Evolutionary conservation across 2,888 invertebrate genomes (phyloP), one percentile per base, ranked within the genome.

Genomic region (Ophion costatus): DNA sequence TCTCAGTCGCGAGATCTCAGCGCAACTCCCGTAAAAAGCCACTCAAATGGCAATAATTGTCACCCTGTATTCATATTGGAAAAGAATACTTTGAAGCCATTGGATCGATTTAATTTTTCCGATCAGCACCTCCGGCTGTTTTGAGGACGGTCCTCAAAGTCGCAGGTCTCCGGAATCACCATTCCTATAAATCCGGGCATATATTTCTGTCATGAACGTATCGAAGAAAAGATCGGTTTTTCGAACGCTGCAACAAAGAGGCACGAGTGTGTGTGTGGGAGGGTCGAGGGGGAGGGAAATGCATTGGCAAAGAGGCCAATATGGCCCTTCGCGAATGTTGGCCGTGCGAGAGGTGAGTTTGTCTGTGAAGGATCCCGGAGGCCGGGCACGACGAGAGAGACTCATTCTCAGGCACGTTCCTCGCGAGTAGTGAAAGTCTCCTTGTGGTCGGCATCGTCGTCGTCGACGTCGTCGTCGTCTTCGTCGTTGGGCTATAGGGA

Each of bases 391-490:
- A 71, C 33, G 66, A 56, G 74, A 79, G 66, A 79, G 66, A 80
- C 85, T 86, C 87, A 88, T 88, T 87, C 87, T 87, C 86, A 87
- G 87, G 87, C 87, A 88, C 88, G 88, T 88, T 87, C 83, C 74
- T 80, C 38, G 84, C 79, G 85, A 86, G 82, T 83, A 88, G 88
- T 88, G 88, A 88, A 88, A 88, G 88, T 88, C 86, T 82, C 71
- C 29, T 79, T 67, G 78, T 78, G 33, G 78, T 69, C 69, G 69
- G 38, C 69, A 56, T 70, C 78, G 78, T 70, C 45, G 70, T 79
- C 71, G 63, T 79, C 56, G 42, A 14, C 59, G 33, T 67, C 29
- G 56, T 69, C 42, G 38, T 67, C 67, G 80, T 77, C 70, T 66
- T 77, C 77, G 77, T 69, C 61, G 66, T 56, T 33, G 51, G 57